Conservation (phyloP, 2,113 vertebrate species). For the Gasterosteus aculeatus region DNA sequence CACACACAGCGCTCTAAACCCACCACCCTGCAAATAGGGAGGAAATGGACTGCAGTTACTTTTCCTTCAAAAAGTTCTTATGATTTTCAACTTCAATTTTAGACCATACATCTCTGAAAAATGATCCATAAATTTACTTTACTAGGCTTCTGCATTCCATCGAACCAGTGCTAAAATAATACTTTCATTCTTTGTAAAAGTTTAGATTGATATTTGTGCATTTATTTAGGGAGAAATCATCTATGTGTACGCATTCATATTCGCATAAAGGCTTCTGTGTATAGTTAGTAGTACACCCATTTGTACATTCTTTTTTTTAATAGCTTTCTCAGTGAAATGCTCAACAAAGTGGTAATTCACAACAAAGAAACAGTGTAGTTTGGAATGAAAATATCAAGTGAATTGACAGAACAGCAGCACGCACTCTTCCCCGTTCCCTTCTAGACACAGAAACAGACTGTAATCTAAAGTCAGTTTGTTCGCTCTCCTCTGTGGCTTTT, state of each 20-base stretch:
- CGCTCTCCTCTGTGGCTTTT: constrained; percentile 61
- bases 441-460: constrained; percentile 45
- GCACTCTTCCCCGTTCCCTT: constrained; percentile 35
- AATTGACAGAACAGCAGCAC: constrained; percentile 35
- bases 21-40: constrained; percentile 63
- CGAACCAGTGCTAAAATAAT: constrained; percentile 28
- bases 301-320: constrained; percentile 15
- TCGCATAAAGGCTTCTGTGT: constrained; percentile 3
- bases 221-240: constrained; percentile 11
- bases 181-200: constrained; percentile 34
- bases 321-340: constrained; percentile 26
- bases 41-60: constrained; percentile 70
- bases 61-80: constrained; percentile 63
- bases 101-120: constrained; percentile 30
- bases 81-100: constrained; percentile 58
- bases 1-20: constrained; percentile 26
- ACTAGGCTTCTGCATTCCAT: constrained; percentile 30
- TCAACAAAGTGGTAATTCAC: constrained; percentile 42
- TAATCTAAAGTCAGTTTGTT: constrained; percentile 65
- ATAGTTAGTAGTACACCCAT: constrained; percentile 18
- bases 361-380: constrained; percentile 34
- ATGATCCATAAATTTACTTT: constrained; percentile 39
- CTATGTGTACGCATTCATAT: constrained; percentile 24
- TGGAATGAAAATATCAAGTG: constrained; percentile 35
- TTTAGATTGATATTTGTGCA: constrained; percentile 24